Evolutionary conservation across 2,113 vertebrate genomes (phyloP).

Genomic region (Toxotes chatareus): DNA sequence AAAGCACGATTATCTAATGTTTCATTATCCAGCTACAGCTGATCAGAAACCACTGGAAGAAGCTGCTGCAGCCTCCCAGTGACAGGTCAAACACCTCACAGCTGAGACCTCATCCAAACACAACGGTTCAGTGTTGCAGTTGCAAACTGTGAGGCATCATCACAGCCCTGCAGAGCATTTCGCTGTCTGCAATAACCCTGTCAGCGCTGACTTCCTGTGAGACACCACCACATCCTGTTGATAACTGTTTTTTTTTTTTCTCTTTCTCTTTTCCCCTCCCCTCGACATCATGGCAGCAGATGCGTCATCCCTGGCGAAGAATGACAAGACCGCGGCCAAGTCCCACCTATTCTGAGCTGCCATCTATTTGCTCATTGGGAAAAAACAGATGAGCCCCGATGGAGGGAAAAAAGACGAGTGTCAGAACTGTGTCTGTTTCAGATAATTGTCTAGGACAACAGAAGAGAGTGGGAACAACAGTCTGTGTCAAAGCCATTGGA

Average conservation of each 20-base stretch:
- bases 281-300: constrained; percentile 58
- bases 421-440: constrained; percentile 69
- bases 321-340: constrained; percentile 53
- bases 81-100: not conserved
- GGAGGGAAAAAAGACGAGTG: constrained; percentile 3
- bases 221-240: constrained; percentile 83
- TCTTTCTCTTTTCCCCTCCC: not conserved
- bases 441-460: constrained; percentile 70
- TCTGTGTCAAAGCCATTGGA: constrained; percentile 38
- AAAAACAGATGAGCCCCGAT: constrained; percentile 55
- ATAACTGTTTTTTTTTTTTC: constrained; percentile 45
- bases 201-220: constrained; percentile 80
- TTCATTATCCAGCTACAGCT: not conserved
- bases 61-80: too few species aligned
- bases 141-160: not conserved
- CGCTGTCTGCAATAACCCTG: constrained; percentile 22
- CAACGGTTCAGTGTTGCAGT: not conserved
- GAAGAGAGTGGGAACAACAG: constrained; percentile 26
- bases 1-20: not conserved
- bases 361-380: constrained; percentile 52
- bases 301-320: constrained; percentile 51
- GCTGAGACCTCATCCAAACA: too few species aligned
- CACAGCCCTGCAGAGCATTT: constrained; percentile 21
- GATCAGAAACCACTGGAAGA: not conserved
- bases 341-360: constrained; percentile 58